These are phyloP conservation scores for Carassius carassius DNA, from an alignment of 2,113 vertebrate species.

Conservation along the genomic window DNA sequence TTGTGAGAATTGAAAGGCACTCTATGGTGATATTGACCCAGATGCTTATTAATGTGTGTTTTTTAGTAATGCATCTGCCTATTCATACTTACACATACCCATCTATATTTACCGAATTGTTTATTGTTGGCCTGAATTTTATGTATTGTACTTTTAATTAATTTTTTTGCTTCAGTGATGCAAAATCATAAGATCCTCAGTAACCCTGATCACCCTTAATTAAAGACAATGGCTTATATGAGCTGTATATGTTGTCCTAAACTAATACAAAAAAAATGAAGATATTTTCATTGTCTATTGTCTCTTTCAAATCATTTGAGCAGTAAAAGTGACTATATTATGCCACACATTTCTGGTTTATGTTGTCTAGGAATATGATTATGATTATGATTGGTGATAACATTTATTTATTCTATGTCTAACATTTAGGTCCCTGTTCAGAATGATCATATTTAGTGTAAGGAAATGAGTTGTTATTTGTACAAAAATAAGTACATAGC, in stretches of 20 bases:
- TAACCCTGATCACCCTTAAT: conserved; percentile 2
- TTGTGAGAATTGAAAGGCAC: too few species aligned
- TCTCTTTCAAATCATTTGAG: background rate
- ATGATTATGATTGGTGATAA: too few species aligned
- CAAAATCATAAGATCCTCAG: background rate
- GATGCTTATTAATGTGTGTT: background rate
- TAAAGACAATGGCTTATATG: background rate
- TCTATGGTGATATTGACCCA: too few species aligned
- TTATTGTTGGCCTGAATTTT: background rate
- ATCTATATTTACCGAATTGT: background rate
- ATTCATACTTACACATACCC: background rate
- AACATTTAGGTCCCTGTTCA: background rate
- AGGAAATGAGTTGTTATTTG: background rate
- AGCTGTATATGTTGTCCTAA: background rate
- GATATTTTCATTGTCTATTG: background rate
- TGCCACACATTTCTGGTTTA: background rate
- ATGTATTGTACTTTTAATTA: background rate
- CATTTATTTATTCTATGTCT: background rate
- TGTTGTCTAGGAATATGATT: background rate
- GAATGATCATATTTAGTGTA: background rate
- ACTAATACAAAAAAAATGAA: background rate
- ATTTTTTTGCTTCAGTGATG: background rate
- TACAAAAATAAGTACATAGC: background rate
- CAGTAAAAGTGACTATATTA: background rate
- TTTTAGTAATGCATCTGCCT: background rate